Percentiles rank a stretch among this genome's conserved stretches.
phyloP scores from a whole-genome alignment of 1,140 invertebrate genomes.

The Euura lappo region DNA sequence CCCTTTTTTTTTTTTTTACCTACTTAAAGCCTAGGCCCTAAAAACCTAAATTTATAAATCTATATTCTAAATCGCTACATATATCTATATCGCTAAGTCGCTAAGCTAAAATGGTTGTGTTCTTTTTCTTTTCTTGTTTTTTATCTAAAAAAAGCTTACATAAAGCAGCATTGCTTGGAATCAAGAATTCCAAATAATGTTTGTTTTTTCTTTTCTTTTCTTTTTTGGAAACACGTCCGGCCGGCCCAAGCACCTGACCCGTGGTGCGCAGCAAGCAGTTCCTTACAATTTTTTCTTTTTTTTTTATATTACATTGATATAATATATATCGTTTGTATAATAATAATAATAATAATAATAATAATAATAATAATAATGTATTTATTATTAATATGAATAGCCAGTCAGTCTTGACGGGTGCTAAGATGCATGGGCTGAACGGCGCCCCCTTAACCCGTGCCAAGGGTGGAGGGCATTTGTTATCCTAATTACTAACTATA shows the following conservation, averaged over 20 bases:
- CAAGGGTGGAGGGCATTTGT: slow-evolving; percentile 35
- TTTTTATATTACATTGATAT: slow-evolving; percentile 45
- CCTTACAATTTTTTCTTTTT: slow-evolving; percentile 36
- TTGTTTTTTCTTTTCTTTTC: slow-evolving; percentile 29
- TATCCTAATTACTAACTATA: slow-evolving; percentile 41
- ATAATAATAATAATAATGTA: slow-evolving; percentile 38
- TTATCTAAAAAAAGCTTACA: slow-evolving; percentile 49
- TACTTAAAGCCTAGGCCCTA: slow-evolving; percentile 21
- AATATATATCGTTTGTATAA: slow-evolving; percentile 37
- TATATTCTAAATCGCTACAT: slow-evolving; percentile 16
- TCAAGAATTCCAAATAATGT: slow-evolving; percentile 34
- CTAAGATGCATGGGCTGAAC: slow-evolving; percentile 51
- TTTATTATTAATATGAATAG: slow-evolving; percentile 53
- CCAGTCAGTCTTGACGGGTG: slow-evolving; percentile 57
- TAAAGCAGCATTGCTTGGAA: slow-evolving; percentile 50
- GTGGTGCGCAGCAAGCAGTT: slow-evolving; percentile 53
- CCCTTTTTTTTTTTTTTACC: slow-evolving; percentile 46
- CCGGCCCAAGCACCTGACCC: slow-evolving; percentile 54
- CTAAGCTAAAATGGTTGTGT: slow-evolving; percentile 6
- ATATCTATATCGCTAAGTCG: slow-evolving; percentile 23
- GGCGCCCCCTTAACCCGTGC: slow-evolving; percentile 28
- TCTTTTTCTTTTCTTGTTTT: slow-evolving; percentile 17
- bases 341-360: slow-evolving; percentile 34
- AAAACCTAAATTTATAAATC: slow-evolving; percentile 14
- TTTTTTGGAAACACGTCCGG: slow-evolving; percentile 30